These are phyloP conservation scores for Phyllostomus hastatus DNA, from an alignment of 2,113 vertebrate species.

Conservation along the genomic window DNA sequence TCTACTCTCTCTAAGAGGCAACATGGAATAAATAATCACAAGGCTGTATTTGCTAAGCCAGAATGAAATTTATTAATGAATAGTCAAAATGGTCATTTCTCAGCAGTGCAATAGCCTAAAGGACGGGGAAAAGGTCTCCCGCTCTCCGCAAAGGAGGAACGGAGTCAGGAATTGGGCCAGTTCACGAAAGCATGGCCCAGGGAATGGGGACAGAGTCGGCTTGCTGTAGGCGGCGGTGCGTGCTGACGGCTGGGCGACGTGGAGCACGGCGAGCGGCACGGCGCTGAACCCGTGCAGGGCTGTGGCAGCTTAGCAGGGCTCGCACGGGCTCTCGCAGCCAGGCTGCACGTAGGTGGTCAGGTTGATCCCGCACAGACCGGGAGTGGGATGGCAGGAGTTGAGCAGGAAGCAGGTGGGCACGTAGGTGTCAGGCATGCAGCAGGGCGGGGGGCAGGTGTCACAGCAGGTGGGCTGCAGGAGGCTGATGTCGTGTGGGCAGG, in stretches of 20 bases:
- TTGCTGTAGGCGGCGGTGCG: not conserved
- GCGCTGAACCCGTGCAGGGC: not conserved
- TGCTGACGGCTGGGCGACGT: accelerated
- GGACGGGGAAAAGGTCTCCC: not conserved
- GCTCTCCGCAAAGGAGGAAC: not conserved
- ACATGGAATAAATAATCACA: not conserved
- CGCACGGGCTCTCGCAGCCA: conserved; percentile 43
- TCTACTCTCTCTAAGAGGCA: not conserved
- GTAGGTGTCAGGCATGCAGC: conserved; percentile 65
- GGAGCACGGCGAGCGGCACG: accelerated
- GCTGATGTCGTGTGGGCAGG: conserved; percentile 73
- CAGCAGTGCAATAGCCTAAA: not conserved
- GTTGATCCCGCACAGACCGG: conserved; percentile 56
- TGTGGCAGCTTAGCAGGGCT: conserved; percentile 18
- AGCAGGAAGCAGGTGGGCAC: conserved; percentile 70
- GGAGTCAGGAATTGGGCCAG: not conserved
- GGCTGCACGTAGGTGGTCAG: conserved; percentile 51
- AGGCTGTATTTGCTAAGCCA: conserved; percentile 51
- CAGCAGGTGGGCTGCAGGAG: conserved; percentile 73
- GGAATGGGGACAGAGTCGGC: not conserved
- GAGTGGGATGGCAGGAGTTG: conserved; percentile 46
- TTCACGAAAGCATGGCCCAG: not conserved
- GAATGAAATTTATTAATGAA: conserved; percentile 68
- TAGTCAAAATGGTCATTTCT: not conserved
- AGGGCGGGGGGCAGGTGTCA: conserved; percentile 57